Percentiles rank a stretch among this genome's conserved stretches.
Conservation (phyloP, 2,888 invertebrate genomes). For the Rutpela maculata region DNA sequence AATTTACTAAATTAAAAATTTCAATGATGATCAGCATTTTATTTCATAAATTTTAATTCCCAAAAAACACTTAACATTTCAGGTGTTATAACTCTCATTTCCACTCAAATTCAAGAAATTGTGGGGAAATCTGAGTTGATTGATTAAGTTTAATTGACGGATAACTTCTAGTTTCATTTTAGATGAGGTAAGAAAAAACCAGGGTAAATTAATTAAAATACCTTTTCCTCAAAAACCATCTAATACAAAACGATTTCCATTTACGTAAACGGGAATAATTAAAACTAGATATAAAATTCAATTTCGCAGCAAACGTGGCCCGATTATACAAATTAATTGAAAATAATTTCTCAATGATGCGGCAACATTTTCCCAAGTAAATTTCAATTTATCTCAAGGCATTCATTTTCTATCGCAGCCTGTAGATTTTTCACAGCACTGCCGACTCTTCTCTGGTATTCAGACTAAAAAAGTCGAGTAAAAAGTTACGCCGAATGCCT, state of each 20-base stretch:
- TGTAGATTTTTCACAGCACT: slow-evolving; percentile 18
- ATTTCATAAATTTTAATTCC: no score
- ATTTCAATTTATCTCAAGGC: slow-evolving; percentile 35
- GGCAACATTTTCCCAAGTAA: slow-evolving; percentile 16
- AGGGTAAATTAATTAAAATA: not conserved
- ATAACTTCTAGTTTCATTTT: not conserved
- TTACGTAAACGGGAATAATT: slow-evolving; percentile 9
- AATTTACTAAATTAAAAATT: no score
- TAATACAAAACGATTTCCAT: slow-evolving; percentile 5
- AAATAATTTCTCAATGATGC: slow-evolving; percentile 33
- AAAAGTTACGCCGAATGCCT: not conserved
- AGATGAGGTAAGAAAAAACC: not conserved
- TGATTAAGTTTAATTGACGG: not conserved
- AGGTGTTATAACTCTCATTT: not conserved
- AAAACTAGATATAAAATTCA: slow-evolving; percentile 22
- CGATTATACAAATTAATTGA: slow-evolving; percentile 39
- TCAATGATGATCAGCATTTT: no score
- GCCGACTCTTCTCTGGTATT: not conserved
- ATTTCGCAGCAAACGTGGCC: slow-evolving; percentile 17
- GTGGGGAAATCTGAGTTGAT: not conserved
- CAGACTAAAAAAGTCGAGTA: slow-evolving; percentile 5
- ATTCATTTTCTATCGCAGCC: slow-evolving; percentile 26
- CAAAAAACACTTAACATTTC: no score
- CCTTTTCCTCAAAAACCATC: not conserved
- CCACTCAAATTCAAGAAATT: not conserved